phyloP scores from a whole-genome alignment of 1,140 invertebrate genomes.

The Apis cerana region DNA sequence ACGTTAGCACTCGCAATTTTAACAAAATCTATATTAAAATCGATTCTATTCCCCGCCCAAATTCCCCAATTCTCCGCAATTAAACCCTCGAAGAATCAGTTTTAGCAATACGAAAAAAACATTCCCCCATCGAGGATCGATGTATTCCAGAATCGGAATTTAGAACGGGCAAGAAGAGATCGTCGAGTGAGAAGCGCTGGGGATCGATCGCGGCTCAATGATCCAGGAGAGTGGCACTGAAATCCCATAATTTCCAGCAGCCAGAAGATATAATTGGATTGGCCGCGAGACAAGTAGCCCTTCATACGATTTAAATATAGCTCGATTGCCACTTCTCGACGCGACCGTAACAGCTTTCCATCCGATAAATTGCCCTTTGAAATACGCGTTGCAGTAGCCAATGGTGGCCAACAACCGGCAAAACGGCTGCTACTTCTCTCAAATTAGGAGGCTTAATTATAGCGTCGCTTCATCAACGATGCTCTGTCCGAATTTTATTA shows the following conservation, averaged over 20 bases:
- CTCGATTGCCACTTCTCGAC: conserved; percentile 13
- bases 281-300: conserved; percentile 35
- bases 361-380: conserved; percentile 51
- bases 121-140: background rate
- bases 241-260: conserved; percentile 47
- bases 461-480: background rate
- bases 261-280: conserved; percentile 49
- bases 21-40: background rate
- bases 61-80: background rate
- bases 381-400: background rate
- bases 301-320: conserved; percentile 56
- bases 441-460: conserved; percentile 3
- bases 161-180: background rate
- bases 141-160: conserved; percentile 10
- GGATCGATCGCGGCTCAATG: conserved; percentile 36
- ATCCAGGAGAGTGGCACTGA: conserved; percentile 12
- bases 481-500: background rate
- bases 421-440: background rate
- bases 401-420: background rate
- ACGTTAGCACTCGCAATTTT: no score
- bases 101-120: conserved; percentile 2
- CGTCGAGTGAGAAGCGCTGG: conserved; percentile 10
- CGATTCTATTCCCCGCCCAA: background rate
- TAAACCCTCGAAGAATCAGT: background rate
- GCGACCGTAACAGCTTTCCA: conserved; percentile 16